These are phyloP conservation scores for Hassar affinis DNA, from an alignment of 2,113 vertebrate genomes.

Conservation along the genomic window DNA sequence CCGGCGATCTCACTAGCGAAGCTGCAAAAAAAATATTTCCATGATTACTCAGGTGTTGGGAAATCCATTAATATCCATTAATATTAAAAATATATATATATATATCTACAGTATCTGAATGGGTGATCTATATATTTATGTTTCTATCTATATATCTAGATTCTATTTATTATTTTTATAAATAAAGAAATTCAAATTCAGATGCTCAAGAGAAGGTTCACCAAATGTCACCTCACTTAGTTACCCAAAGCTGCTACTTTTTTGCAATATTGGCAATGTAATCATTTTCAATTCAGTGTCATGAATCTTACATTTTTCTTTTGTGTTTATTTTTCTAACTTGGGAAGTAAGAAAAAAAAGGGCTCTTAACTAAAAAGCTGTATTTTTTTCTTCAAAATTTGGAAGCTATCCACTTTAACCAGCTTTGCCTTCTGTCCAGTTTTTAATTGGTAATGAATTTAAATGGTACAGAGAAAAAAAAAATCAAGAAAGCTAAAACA, in stretches of 20 bases:
- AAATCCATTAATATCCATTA: too few relatives aligned
- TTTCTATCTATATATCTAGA: too few relatives aligned
- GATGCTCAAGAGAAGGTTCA: background rate
- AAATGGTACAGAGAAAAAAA: too few relatives aligned
- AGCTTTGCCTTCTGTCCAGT: background rate
- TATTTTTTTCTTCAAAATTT: background rate
- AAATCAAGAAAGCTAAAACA: background rate
- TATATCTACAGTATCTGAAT: too few relatives aligned
- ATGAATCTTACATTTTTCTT: background rate
- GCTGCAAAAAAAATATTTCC: conserved; percentile 61
- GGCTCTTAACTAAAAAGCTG: background rate
- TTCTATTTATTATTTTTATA: too few relatives aligned
- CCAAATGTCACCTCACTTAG: background rate
- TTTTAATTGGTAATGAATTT: background rate
- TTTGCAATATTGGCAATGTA: background rate
- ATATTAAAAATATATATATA: too few relatives aligned
- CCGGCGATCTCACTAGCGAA: conserved; percentile 97
- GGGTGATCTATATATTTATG: too few relatives aligned
- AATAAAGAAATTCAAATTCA: too few relatives aligned
- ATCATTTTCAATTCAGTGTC: background rate
- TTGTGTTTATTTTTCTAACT: background rate
- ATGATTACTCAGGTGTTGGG: background rate
- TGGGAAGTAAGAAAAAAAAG: background rate
- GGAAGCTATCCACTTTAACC: background rate
- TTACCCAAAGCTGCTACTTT: background rate